Conservation (phyloP, 2,113 vertebrate genomes). For the Carassius carassius region DNA sequence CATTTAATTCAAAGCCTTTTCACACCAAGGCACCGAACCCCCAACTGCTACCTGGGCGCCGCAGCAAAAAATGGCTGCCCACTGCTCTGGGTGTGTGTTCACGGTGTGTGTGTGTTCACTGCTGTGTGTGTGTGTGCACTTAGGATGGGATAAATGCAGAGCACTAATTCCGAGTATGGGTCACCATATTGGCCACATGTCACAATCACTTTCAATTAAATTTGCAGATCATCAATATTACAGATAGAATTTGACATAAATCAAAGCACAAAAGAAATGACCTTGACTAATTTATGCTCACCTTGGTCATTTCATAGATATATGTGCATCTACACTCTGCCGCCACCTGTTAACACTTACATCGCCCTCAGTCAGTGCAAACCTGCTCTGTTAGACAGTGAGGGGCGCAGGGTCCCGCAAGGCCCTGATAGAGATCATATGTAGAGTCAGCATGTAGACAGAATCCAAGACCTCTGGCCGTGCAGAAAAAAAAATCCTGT, state of each 20-base stretch:
- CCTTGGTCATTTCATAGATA: slow-evolving; percentile 16
- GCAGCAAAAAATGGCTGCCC: too few species aligned
- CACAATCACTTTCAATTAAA: too few species aligned
- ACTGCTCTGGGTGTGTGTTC: too few species aligned
- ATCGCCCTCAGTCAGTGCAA: slow-evolving; percentile 27
- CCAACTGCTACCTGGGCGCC: too few species aligned
- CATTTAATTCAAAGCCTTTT: too few species aligned
- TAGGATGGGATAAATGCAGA: too few species aligned
- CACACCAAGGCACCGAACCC: too few species aligned
- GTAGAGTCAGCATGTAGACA: slow-evolving; percentile 76
- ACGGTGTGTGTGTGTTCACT: too few species aligned
- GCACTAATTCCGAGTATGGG: too few species aligned
- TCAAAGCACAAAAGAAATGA: neutral
- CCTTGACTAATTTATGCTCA: neutral
- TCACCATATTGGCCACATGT: too few species aligned
- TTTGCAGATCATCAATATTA: neutral
- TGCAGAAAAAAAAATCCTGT: slow-evolving; percentile 47
- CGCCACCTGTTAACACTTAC: slow-evolving; percentile 54
- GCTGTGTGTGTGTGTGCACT: too few species aligned
- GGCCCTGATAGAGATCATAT: slow-evolving; percentile 79
- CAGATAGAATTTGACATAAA: neutral
- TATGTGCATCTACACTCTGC: neutral
- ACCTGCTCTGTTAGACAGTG: slow-evolving; percentile 36
- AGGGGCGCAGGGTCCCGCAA: slow-evolving; percentile 67
- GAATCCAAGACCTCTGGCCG: slow-evolving; percentile 70